Conservation (phyloP, 2,888 invertebrate species). For the Lepas anatifera region DNA sequence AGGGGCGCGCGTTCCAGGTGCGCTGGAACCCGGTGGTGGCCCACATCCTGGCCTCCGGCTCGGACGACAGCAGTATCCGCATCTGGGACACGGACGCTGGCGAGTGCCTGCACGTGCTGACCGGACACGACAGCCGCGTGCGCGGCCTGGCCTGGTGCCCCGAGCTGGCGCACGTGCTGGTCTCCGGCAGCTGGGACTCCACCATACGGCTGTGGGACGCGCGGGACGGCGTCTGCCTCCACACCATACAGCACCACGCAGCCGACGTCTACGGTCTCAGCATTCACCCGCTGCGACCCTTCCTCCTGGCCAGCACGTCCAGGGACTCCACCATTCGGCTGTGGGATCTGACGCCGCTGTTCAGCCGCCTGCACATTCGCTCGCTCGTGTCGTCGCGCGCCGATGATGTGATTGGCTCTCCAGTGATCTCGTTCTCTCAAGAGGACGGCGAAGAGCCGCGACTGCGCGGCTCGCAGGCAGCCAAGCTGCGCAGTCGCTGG, state of each 20-base stretch:
- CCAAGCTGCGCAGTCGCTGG: conserved; percentile 32
- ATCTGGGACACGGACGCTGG: conserved; percentile 36
- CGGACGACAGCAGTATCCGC: conserved; percentile 34
- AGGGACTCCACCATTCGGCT: conserved; percentile 37
- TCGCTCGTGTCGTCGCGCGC: conserved; percentile 31
- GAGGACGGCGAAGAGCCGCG: background rate
- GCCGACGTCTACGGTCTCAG: conserved; percentile 38
- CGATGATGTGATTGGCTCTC: conserved; percentile 28
- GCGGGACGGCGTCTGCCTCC: conserved; percentile 34
- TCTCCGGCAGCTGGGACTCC: conserved; percentile 37
- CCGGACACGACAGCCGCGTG: conserved; percentile 34
- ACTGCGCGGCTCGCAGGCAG: conserved; percentile 28
- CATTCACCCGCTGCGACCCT: conserved; percentile 35
- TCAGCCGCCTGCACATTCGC: conserved; percentile 33
- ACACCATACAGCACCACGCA: conserved; percentile 35
- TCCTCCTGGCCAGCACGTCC: conserved; percentile 36
- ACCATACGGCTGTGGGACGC: conserved; percentile 36
- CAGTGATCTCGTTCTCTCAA: background rate
- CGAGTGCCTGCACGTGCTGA: conserved; percentile 31
- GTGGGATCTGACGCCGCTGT: conserved; percentile 34
- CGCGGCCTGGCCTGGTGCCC: conserved; percentile 36
- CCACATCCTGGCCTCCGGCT: conserved; percentile 35
- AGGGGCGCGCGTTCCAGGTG: conserved; percentile 35
- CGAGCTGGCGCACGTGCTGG: conserved; percentile 35
- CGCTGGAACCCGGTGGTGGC: conserved; percentile 36